phyloP scores from a whole-genome alignment of 2,113 vertebrate species.

The Labrus mixtus region DNA sequence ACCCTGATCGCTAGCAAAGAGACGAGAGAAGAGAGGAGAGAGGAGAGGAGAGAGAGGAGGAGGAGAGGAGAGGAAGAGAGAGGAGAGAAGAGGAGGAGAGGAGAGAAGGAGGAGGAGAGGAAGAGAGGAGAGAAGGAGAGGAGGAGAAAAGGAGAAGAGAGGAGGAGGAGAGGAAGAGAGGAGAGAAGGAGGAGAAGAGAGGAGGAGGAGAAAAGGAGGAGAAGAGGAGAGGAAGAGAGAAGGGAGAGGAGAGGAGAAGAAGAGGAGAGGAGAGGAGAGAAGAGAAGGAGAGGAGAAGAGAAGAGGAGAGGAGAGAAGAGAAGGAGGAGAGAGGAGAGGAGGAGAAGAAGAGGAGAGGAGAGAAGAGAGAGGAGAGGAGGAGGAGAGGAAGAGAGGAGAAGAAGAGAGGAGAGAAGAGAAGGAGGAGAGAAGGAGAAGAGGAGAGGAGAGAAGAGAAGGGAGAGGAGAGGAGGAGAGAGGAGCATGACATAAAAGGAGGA shows the following conservation, averaged over 20 bases:
- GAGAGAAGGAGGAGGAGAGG: background rate
- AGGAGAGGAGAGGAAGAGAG: background rate
- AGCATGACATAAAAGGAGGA: too few relatives aligned
- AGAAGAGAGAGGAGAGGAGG: too few relatives aligned
- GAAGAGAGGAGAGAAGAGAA: conserved; percentile 16
- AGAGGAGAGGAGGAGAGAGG: too few relatives aligned
- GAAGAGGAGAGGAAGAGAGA: conserved; percentile 9
- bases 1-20: conserved; percentile 70
- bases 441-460: background rate
- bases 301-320: background rate
- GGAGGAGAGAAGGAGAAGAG: conserved; percentile 30
- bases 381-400: too few relatives aligned
- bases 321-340: conserved; percentile 2
- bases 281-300: conserved; percentile 27
- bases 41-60: conserved; percentile 14
- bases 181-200: too few relatives aligned
- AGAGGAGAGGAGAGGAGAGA: conserved; percentile 23
- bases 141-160: too few relatives aligned
- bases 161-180: too few relatives aligned
- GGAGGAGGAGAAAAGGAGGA: background rate
- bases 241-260: conserved; percentile 10
- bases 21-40: conserved; percentile 10
- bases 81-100: background rate
- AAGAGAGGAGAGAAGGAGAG: too few relatives aligned
- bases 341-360: background rate